Evolutionary conservation across 30 jellyfish, hydroid and myxozoan genomes (phyloP).

Genomic region (Phacellophora camtschatica): DNA sequence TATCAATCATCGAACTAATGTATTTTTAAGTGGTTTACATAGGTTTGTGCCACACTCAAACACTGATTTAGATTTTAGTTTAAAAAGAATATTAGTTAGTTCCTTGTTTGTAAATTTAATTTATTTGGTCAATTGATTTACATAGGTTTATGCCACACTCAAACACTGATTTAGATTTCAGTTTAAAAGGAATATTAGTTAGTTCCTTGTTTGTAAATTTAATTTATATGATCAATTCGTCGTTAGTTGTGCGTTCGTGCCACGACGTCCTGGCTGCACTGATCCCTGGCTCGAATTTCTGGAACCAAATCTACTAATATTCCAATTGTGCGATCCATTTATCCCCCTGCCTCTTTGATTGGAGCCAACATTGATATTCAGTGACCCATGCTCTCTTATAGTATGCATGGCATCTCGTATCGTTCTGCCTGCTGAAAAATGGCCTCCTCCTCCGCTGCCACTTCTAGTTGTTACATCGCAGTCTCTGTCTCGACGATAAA

Average conservation of each 20-base stretch:
- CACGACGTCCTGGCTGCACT: too few relatives aligned
- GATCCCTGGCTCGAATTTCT: background rate
- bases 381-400: slow-evolving; percentile 58
- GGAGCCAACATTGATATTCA: slow-evolving; percentile 50
- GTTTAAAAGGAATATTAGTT: background rate
- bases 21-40: background rate
- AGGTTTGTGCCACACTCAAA: background rate
- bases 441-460: slow-evolving; percentile 16
- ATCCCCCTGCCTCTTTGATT: slow-evolving; percentile 3
- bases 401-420: slow-evolving; percentile 62
- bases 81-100: background rate
- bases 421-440: slow-evolving; percentile 44
- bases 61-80: background rate
- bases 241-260: too few relatives aligned
- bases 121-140: too few relatives aligned
- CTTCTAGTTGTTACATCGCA: slow-evolving; percentile 15
- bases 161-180: background rate
- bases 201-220: too few relatives aligned
- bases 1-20: too few relatives aligned
- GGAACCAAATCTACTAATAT: slow-evolving; percentile 20
- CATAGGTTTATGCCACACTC: background rate
- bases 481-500: slow-evolving; percentile 53
- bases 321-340: slow-evolving; percentile 41
- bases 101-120: too few relatives aligned
- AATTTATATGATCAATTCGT: too few relatives aligned